A percentile compares a stretch with the other conserved stretches of the same genome.
Conservation (phyloP, 2,888 invertebrate genomes). For the Drosophila paucipuncta region DNA sequence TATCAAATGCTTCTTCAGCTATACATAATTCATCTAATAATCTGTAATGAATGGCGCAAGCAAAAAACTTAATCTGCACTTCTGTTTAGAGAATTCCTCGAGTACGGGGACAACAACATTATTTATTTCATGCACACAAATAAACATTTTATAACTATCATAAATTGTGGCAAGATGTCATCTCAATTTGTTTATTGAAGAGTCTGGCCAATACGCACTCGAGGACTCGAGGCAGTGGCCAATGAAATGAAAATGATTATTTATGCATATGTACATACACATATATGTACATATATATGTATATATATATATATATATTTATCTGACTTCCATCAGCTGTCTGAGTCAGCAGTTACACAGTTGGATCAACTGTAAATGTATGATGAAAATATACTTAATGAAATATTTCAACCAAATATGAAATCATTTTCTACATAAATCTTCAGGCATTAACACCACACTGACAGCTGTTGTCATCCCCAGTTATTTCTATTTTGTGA, state of each 20-base stretch:
- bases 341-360: constrained; percentile 41
- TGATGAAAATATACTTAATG: constrained; percentile 1
- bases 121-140: constrained; percentile 33
- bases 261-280: constrained; percentile 13
- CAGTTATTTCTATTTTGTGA: neutral
- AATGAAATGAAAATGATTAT: constrained; percentile 25
- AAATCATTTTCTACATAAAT: constrained; percentile 23
- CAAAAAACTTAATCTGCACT: neutral
- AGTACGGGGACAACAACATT: neutral
- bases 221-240: constrained; percentile 18
- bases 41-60: neutral
- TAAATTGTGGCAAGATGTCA: constrained; percentile 55
- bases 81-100: neutral
- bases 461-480: constrained; percentile 6
- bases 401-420: constrained; percentile 1
- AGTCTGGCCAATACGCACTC: neutral
- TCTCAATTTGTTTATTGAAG: constrained; percentile 54
- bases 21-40: neutral
- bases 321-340: constrained; percentile 8
- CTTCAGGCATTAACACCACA: constrained; percentile 21
- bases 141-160: constrained; percentile 48
- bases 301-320: neutral
- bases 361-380: constrained; percentile 18
- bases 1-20: neutral
- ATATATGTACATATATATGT: constrained; percentile 3